Base-by-base conservation (phyloP, 2,113 vertebrate species). In the Petromus typicus region DNA sequence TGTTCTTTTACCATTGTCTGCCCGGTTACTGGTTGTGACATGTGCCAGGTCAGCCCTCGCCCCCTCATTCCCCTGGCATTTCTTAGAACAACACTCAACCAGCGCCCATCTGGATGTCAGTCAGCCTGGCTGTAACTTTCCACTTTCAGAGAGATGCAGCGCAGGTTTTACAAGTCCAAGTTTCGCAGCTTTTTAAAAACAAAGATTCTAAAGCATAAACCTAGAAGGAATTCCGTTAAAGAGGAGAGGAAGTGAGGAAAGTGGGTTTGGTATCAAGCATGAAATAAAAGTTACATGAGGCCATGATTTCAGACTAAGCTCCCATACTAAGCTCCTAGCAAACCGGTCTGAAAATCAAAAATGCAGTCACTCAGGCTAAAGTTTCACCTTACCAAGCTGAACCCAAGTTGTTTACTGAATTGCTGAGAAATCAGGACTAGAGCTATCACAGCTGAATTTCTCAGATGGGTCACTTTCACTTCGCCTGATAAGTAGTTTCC, bases 41-140 rank as follows among this genome's bases (percentile, higher is more conserved):
- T 61, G 97, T 32, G 80, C 69, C 71, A 16, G 51, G 4, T 22
- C 34, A 11, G 85, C 63, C 91, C 16, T 86, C 45, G 2, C 81
- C 90, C 80, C 69, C 78, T 96, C 94, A 75, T 86, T 75, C 61
- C 63, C 1, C 88, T 40, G 95, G 97, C 89, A 91, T 95, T 90
- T 23, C 20, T 91, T 97, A 97, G 84, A 90, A 90, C 75, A 95
- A 88, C 96, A 75, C 63, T 56, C 54, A 63, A 61, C 32, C 17
- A 14, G 45, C 56, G 63, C 76, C 27, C 23, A 4, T 14, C 66
- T 51, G 85, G 92, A 81, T 57, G 66, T 73, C 95, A 75, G 57
- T 27, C 17, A 51, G 90, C 23, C 83, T 71, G 89, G 91, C 67
- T 89, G 97, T 95, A 97, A 97, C 83, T 97, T 97, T 97, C 95